Conservation (phyloP, 2,888 invertebrate genomes). For the Dichetophora obliterata region DNA sequence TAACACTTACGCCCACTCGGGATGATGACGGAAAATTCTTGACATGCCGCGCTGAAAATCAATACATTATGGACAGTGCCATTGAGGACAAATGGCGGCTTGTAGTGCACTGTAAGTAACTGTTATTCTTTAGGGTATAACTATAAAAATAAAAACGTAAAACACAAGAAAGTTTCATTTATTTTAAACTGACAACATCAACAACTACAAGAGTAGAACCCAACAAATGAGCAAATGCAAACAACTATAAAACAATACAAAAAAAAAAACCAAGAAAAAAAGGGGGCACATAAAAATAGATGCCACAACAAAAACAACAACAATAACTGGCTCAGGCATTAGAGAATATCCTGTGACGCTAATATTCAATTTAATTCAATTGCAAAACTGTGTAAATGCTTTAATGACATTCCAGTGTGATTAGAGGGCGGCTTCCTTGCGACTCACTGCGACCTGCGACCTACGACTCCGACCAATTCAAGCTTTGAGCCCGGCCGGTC, state of each 20-base stretch:
- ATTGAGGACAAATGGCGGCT: constrained; percentile 90
- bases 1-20: constrained; percentile 85
- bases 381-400: constrained; percentile 54
- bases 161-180: constrained; percentile 18
- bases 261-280: neutral
- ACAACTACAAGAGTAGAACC: constrained; percentile 20
- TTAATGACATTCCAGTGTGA: constrained; percentile 47
- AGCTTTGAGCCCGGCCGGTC: neutral
- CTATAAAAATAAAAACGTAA: constrained; percentile 5
- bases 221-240: neutral
- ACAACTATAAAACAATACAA: neutral
- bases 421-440: neutral
- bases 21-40: constrained; percentile 92
- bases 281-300: neutral
- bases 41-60: constrained; percentile 90
- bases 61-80: constrained; percentile 83
- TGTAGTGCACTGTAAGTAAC: constrained; percentile 89
- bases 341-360: constrained; percentile 44
- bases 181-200: neutral
- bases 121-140: constrained; percentile 6
- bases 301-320: neutral
- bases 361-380: constrained; percentile 58
- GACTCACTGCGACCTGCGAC: constrained; percentile 1
- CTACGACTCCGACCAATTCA: constrained; percentile 27
- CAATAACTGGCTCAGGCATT: constrained; percentile 1